phyloP scores from a whole-genome alignment of 2,888 invertebrate species.

The Anthoptus insignis region DNA sequence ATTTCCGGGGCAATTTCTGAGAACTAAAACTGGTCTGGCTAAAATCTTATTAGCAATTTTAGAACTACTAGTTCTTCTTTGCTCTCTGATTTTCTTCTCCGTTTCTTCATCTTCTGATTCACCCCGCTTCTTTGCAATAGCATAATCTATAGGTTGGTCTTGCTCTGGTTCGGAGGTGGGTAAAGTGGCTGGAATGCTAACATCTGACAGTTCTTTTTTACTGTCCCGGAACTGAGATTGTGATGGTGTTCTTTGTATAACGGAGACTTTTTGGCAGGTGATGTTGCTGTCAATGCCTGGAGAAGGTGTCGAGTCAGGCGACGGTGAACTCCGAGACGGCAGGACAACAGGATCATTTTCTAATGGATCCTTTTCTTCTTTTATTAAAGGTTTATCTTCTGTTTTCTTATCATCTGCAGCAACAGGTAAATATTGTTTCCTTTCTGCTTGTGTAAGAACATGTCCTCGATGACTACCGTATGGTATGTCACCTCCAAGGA shows the following conservation, averaged over 20 bases:
- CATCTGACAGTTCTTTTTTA: conserved; percentile 80
- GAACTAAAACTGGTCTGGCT: conserved; percentile 83
- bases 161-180: conserved; percentile 89
- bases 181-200: conserved; percentile 81
- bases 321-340: conserved; percentile 80
- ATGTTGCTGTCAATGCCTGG: conserved; percentile 90
- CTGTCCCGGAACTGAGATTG: conserved; percentile 80
- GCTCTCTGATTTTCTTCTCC: conserved; percentile 90
- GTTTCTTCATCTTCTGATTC: conserved; percentile 90
- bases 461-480: conserved; percentile 92
- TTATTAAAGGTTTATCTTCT: conserved; percentile 84
- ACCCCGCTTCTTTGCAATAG: conserved; percentile 93
- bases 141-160: conserved; percentile 96
- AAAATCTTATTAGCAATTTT: conserved; percentile 88
- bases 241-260: conserved; percentile 93
- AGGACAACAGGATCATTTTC: conserved; percentile 88
- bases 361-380: conserved; percentile 89
- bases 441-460: conserved; percentile 93
- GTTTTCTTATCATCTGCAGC: conserved; percentile 85
- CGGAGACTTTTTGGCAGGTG: conserved; percentile 91
- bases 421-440: conserved; percentile 92
- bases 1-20: conserved; percentile 84
- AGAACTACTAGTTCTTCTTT: conserved; percentile 89
- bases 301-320: conserved; percentile 87
- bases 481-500: conserved; percentile 93